Conservation (phyloP, 1,140 invertebrate genomes). For the Pachypsylla venusta region DNA sequence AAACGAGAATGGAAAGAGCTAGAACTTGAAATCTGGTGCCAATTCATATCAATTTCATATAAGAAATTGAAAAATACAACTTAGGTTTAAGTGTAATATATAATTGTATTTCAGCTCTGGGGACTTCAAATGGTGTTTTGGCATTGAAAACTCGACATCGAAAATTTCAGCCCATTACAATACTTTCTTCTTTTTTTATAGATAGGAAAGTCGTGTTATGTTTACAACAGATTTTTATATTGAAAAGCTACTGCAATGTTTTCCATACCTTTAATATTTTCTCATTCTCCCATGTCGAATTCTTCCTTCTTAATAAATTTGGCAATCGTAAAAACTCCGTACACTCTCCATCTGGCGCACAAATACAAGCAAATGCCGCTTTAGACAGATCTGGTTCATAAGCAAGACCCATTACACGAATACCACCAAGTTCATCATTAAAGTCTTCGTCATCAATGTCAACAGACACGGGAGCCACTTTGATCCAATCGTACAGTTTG, state of each 20-base stretch:
- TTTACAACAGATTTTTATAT: too few species aligned
- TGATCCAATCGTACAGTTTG: constrained; percentile 82
- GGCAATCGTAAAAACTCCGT: constrained; percentile 77
- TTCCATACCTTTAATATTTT: constrained; percentile 48
- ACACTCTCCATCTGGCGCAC: constrained; percentile 80
- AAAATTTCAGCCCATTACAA: too few species aligned
- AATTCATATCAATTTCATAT: too few species aligned
- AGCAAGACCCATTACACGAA: constrained; percentile 73
- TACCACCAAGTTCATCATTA: constrained; percentile 76
- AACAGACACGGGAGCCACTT: constrained; percentile 71
- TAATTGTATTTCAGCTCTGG: too few species aligned
- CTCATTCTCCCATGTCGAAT: constrained; percentile 54
- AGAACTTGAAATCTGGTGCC: too few species aligned
- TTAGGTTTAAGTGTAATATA: too few species aligned
- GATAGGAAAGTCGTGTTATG: too few species aligned
- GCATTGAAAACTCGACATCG: too few species aligned
- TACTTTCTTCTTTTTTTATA: too few species aligned
- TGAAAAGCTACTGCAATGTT: background rate
- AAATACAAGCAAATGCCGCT: constrained; percentile 74
- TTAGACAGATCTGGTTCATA: constrained; percentile 75
- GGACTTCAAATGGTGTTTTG: too few species aligned
- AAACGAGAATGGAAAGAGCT: too few species aligned
- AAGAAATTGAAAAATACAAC: too few species aligned
- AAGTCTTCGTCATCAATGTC: constrained; percentile 69
- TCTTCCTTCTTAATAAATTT: constrained; percentile 66